phyloP scores from a whole-genome alignment of 2,113 vertebrate genomes.

The Apodemus sylvaticus region DNA sequence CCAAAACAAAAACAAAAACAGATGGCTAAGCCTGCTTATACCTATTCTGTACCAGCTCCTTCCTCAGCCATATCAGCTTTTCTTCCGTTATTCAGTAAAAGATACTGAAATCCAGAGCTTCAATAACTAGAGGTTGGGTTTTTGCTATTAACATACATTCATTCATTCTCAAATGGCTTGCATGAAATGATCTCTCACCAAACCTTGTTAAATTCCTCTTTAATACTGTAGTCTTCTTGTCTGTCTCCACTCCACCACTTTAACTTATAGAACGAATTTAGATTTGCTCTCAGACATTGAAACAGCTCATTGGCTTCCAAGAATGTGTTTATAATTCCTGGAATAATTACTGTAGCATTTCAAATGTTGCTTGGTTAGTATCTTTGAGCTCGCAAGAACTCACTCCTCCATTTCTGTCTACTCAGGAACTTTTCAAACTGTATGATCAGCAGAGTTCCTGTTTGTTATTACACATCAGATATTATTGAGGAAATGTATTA shows the following conservation, averaged over 20 bases:
- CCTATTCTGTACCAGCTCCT: background rate
- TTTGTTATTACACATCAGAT: background rate
- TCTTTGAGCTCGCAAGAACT: background rate
- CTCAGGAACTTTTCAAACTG: background rate
- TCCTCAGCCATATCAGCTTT: background rate
- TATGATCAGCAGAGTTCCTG: background rate
- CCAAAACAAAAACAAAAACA: background rate
- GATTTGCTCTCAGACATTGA: constrained; percentile 68
- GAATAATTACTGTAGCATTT: constrained; percentile 49
- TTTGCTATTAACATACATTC: background rate
- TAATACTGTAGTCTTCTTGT: background rate
- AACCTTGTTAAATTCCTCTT: background rate
- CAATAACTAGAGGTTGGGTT: background rate
- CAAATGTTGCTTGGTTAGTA: background rate
- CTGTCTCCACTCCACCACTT: background rate
- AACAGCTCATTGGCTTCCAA: constrained; percentile 45
- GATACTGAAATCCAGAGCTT: background rate
- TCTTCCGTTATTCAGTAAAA: background rate
- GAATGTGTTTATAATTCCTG: constrained; percentile 63
- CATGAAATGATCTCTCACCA: background rate
- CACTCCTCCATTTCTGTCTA: background rate
- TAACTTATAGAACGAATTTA: constrained; percentile 51
- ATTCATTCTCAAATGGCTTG: background rate
- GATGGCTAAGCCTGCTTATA: background rate
- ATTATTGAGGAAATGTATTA: background rate